Conservation (phyloP, 2,797 vertebrate species). For the Esox masquinongy region DNA sequence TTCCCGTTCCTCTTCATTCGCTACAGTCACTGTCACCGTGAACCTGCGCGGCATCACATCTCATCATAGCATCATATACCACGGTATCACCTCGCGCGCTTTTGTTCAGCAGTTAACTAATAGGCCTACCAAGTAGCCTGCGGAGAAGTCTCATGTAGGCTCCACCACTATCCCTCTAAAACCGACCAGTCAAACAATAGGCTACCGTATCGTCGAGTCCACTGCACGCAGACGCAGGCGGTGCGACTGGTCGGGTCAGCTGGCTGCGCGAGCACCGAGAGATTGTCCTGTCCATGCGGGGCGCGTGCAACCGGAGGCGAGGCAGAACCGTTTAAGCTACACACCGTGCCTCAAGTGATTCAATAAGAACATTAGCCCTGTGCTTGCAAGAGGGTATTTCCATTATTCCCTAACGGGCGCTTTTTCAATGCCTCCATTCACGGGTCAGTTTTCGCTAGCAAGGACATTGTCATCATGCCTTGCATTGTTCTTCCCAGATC, state of each 20-base stretch:
- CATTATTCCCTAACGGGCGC: neutral
- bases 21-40: slow-evolving; percentile 45
- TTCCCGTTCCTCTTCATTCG: slow-evolving; percentile 22
- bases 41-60: slow-evolving; percentile 59
- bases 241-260: neutral
- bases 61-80: slow-evolving; percentile 25
- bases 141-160: neutral
- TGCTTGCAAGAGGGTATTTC: neutral
- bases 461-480: neutral
- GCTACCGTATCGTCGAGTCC: neutral
- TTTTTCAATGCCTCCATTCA: neutral
- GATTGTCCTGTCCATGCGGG: slow-evolving; percentile 6
- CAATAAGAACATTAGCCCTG: neutral
- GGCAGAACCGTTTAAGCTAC: neutral
- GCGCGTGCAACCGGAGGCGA: slow-evolving; percentile 8
- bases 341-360: slow-evolving; percentile 2
- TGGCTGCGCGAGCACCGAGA: neutral
- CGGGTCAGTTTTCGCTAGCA: neutral
- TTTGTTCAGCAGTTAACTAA: slow-evolving; percentile 1
- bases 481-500: slow-evolving; percentile 1
- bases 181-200: slow-evolving; percentile 11
- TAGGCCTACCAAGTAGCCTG: neutral
- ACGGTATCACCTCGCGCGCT: slow-evolving; percentile 6
- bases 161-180: slow-evolving; percentile 1
- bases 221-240: slow-evolving; percentile 13